Evolutionary conservation across 2,113 vertebrate species (phyloP).

Genomic region (Oriolus oriolus): DNA sequence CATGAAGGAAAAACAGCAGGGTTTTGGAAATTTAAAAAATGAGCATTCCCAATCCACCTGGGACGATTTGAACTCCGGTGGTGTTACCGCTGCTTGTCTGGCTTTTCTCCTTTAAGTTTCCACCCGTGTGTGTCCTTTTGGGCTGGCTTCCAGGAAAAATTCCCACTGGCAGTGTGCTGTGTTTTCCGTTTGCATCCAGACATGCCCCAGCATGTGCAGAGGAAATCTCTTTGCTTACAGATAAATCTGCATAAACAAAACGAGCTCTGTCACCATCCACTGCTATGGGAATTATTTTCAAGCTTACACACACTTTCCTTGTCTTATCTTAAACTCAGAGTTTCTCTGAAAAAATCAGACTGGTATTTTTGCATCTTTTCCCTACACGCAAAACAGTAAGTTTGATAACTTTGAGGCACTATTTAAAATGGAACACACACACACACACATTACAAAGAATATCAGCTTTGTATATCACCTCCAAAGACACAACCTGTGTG

Average conservation of each 20-base stretch:
- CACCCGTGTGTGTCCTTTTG: background rate
- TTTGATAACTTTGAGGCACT: background rate
- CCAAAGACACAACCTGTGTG: background rate
- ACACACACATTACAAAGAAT: background rate
- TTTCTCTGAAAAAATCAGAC: background rate
- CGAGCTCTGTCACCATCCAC: background rate
- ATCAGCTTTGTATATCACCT: background rate
- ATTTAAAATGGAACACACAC: background rate
- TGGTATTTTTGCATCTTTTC: background rate
- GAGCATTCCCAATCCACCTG: background rate
- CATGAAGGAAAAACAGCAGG: background rate
- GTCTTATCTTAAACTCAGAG: background rate
- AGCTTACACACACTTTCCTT: background rate
- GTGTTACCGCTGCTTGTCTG: background rate
- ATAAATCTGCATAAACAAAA: background rate
- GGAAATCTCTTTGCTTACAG: background rate
- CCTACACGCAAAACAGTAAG: background rate
- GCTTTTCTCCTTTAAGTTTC: background rate
- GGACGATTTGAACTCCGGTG: fast-evolving
- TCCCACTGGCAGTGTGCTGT: background rate
- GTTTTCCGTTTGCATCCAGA: background rate
- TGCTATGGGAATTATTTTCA: background rate
- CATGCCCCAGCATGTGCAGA: background rate
- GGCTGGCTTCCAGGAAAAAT: background rate
- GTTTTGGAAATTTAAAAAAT: background rate